Evolutionary conservation across 1,140 invertebrate species (phyloP), one percentile per base, ranked within the genome.

Genomic region (Notospermus geniculatus): DNA sequence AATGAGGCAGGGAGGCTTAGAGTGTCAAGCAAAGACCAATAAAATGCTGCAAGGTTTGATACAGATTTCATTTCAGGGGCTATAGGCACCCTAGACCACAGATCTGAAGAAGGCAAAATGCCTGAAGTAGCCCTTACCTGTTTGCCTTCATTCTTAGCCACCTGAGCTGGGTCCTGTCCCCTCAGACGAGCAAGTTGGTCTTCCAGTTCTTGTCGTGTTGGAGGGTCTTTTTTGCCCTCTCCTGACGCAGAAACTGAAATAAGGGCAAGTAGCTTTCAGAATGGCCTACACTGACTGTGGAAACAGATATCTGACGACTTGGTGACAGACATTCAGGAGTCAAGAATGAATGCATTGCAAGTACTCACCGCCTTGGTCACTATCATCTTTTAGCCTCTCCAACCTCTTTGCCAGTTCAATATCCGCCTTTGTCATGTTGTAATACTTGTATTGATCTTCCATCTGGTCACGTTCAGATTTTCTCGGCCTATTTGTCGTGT

Each of bases 341-440:
- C 30, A 13, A 54, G 39, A 32, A 17, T 19, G 7, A 23, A n/a
- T n/a, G n/a, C n/a, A n/a, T n/a, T n/a, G n/a, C n/a, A 9, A 54
- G n/a, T 9, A 50, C 25, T n/a, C n/a, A 50, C n/a, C 46, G 4
- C n/a, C n/a, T 27, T 22, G 25, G 5, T 22, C n/a, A 22, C n/a
- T 9, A 22, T 50, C 46, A 19, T 71, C 68, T 59, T 69, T 68
- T 9, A 77, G 64, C 57, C 70, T 74, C 29, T 72, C 68, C 0
- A 77, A 62, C 54, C 75, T 67, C 60, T 74, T 54, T 23, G 68
- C 68, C 39, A 77, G 73, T 53, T 74, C 73, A 50, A 66, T 64
- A 53, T 77, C 75, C 43, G 69, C 64, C 60, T 67, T 64, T 19
- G 62, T 52, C 50, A 72, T 64, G 15, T 60, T 56, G 19, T 45